Percentiles rank a stretch among this genome's conserved stretches.
These are phyloP conservation scores for Benthosema pterotum DNA, from an alignment of 2,797 vertebrate species.

Conservation along the genomic window DNA sequence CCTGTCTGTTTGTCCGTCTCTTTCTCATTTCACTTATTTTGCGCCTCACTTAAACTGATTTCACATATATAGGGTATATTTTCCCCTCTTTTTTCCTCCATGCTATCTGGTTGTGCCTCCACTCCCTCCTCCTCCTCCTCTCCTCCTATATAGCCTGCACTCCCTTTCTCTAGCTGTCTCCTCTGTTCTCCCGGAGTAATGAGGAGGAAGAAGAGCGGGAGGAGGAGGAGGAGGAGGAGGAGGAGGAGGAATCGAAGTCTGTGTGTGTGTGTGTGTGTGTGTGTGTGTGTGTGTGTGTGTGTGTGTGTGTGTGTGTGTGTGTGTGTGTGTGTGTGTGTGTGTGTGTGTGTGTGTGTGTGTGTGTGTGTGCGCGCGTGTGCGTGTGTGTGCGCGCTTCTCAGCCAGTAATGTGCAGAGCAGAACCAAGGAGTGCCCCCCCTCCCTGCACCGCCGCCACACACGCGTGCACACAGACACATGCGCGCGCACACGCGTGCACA, in stretches of 20 bases:
- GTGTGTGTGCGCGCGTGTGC: constrained; percentile 16
- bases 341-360: constrained; percentile 19
- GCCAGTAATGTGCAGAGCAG: constrained; percentile 22
- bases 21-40: constrained; percentile 7
- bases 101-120: constrained; percentile 22
- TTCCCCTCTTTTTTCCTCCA: neutral
- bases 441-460: neutral
- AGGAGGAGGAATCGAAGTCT: constrained; percentile 6
- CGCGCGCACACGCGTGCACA: neutral
- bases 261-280: constrained; percentile 19
- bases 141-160: neutral
- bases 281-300: constrained; percentile 20
- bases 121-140: neutral
- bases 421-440: neutral
- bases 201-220: constrained; percentile 25
- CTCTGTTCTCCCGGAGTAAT: constrained; percentile 47
- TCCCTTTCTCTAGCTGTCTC: constrained; percentile 26
- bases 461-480: neutral
- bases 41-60: no score
- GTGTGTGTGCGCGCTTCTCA: constrained; percentile 32
- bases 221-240: constrained; percentile 29
- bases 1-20: neutral
- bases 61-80: neutral
- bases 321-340: constrained; percentile 21
- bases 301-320: constrained; percentile 21